Conservation (phyloP, 2,888 invertebrate species). For the Piscicola geometra region DNA sequence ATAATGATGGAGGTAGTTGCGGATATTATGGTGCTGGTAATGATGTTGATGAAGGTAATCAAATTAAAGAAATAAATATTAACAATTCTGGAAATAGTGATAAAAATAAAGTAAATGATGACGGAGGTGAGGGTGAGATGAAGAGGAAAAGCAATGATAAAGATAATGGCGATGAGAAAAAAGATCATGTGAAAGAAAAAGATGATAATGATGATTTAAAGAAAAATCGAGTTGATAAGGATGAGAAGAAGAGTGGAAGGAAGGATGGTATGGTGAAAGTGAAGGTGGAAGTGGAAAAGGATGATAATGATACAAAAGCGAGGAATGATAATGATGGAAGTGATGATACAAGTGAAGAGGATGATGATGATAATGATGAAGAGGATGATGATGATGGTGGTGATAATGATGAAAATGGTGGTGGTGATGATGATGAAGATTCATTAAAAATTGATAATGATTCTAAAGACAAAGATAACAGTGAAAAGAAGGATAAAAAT, state of each 20-base stretch:
- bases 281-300: neutral
- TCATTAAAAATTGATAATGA: neutral
- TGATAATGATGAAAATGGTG: slow-evolving; percentile 3
- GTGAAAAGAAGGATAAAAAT: neutral
- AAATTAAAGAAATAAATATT: neutral
- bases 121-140: slow-evolving; percentile 15
- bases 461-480: neutral
- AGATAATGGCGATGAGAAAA: neutral
- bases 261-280: too few species aligned
- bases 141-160: neutral
- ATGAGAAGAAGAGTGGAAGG: too few species aligned
- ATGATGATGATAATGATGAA: neutral
- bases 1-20: slow-evolving; percentile 1
- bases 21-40: neutral
- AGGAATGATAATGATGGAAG: neutral
- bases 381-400: neutral
- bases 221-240: too few species aligned
- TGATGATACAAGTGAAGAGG: neutral
- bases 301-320: neutral
- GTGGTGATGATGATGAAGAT: slow-evolving; percentile 13
- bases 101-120: neutral
- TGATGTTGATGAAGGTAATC: neutral
- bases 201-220: too few species aligned
- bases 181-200: neutral
- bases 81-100: neutral